Base-by-base conservation (phyloP, 2,113 vertebrate species). In the Dolichallabes microphthalmus region DNA sequence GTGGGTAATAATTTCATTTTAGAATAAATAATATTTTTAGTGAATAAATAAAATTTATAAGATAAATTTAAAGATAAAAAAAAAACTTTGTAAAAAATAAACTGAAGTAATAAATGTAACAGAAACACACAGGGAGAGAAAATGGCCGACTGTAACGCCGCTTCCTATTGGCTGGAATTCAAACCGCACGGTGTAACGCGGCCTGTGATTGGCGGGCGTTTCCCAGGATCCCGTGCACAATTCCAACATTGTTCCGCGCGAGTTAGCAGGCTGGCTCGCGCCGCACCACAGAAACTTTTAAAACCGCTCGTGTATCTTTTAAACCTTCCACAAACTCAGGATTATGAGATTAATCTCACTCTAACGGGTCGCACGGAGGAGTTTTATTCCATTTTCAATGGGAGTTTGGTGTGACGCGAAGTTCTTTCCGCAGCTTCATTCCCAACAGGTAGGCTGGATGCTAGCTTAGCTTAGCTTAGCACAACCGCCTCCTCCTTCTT, bases 191-290 rank as follows among this genome's bases (percentile, higher is more conserved):
- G 66, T 78, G n/a, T 79, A 45, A 87, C 32, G 55, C 30, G 4
- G 63, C 57, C 13, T 76, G n/a, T 89, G 93, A 94, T 95, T 95
- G 94, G 95, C 76, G 86, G 92, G 92, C 89, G 93, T 92, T 93
- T 92, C 89, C 87, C 76, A 87, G 87, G 92, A 88, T 87, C 88
- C 81, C 55, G 77, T 52, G 85, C 86, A 87, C 86, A 87, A 87
- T 87, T 85, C 86, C 86, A 87, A 82, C 86, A 85, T 75, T 87
- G 86, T 85, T 84, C 83, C 68, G 83, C 83, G 83, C 86, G 82
- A 79, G 86, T 73, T 58, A 58, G 60, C 74, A 22, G 78, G 53
- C 69, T 74, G 78, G 53, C 52, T 66, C 10, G n/a, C 7, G n/a
- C n/a, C 8, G 39, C 17, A 30, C 6, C 71, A 60, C 81, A 74